Evolutionary conservation across 2,888 invertebrate species (phyloP).

Genomic region (Eudasyphora cyanicolor): DNA sequence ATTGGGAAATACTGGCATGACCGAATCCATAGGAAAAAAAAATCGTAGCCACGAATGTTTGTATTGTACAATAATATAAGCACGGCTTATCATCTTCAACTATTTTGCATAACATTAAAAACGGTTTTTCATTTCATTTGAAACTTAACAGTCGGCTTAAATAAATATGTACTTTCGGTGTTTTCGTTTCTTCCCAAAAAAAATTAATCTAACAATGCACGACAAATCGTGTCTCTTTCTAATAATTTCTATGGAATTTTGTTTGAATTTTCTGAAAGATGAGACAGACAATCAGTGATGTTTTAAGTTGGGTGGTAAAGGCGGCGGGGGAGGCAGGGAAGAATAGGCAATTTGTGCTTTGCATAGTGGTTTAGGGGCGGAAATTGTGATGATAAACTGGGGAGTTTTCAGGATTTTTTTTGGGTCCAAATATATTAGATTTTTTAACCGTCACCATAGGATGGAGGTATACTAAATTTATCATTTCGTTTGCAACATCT

Average conservation of each 20-base stretch:
- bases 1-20: neutral
- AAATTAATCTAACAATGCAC: constrained; percentile 27
- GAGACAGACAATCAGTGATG: too few relatives aligned
- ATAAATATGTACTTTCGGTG: neutral
- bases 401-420: too few relatives aligned
- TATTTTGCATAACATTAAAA: constrained; percentile 13
- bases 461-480: too few relatives aligned
- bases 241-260: neutral
- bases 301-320: too few relatives aligned
- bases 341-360: too few relatives aligned
- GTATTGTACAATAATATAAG: neutral
- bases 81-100: neutral
- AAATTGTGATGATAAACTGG: too few relatives aligned
- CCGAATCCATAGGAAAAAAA: neutral
- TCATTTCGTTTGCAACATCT: too few relatives aligned
- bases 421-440: too few relatives aligned
- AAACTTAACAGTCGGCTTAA: neutral
- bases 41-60: too few relatives aligned
- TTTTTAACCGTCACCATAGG: too few relatives aligned
- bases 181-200: neutral
- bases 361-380: too few relatives aligned
- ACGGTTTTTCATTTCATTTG: neutral
- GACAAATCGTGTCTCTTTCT: constrained; percentile 31
- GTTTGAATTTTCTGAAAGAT: constrained; percentile 15
- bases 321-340: too few relatives aligned